Conservation (phyloP, 2,888 invertebrate genomes). For the Drosophila colorata region DNA sequence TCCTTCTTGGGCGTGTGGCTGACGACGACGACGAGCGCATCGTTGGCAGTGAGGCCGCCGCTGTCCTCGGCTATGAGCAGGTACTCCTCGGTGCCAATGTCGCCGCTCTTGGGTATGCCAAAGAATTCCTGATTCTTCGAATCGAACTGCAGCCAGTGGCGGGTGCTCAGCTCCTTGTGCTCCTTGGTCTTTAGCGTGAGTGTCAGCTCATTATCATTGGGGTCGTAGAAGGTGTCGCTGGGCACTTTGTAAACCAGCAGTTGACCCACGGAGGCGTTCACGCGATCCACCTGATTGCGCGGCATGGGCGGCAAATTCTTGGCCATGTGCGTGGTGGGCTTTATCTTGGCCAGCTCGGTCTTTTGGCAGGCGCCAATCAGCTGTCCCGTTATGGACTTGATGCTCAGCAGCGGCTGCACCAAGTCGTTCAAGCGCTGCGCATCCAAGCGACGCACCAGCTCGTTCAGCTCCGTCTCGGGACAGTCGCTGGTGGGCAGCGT, state of each 20-base stretch:
- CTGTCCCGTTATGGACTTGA: conserved; percentile 88
- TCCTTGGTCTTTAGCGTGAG: conserved; percentile 91
- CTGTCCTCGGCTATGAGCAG: conserved; percentile 92
- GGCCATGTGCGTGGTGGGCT: conserved; percentile 86
- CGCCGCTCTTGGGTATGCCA: conserved; percentile 91
- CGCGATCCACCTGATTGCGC: conserved; percentile 93
- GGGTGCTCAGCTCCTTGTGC: conserved; percentile 88
- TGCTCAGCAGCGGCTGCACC: conserved; percentile 89
- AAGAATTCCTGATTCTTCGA: conserved; percentile 94
- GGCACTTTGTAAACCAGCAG: conserved; percentile 93
- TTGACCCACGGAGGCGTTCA: conserved; percentile 93
- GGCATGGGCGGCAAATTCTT: conserved; percentile 91
- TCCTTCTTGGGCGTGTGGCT: conserved; percentile 87
- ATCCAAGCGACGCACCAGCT: conserved; percentile 86
- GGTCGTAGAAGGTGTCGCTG: conserved; percentile 95
- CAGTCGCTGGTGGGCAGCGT: conserved; percentile 91
- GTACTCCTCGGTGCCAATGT: conserved; percentile 91
- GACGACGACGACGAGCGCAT: conserved; percentile 92
- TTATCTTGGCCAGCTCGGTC: conserved; percentile 85
- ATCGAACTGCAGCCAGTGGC: conserved; percentile 96
- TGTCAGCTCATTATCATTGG: conserved; percentile 92
- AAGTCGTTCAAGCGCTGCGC: conserved; percentile 87
- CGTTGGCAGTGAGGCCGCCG: conserved; percentile 90
- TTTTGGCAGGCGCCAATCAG: conserved; percentile 90
- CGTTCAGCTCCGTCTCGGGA: conserved; percentile 90